A percentile compares a stretch with the other conserved stretches of the same genome.
These are phyloP conservation scores for Pollenia labialis DNA, from an alignment of 2,888 invertebrate genomes.

Conservation along the genomic window DNA sequence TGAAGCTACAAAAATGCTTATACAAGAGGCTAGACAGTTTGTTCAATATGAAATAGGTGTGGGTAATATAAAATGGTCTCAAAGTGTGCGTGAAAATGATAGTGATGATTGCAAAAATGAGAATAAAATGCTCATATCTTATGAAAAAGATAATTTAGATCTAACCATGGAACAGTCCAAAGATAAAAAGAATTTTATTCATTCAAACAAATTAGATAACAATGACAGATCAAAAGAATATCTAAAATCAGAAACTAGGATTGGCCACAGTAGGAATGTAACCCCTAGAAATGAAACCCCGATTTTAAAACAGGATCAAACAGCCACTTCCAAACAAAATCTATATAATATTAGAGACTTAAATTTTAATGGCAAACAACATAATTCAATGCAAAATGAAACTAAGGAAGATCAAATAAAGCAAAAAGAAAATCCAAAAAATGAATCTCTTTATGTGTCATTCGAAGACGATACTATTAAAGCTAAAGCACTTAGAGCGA, in stretches of 20 bases:
- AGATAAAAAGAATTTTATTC: constrained; percentile 7
- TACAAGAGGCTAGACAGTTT: constrained; percentile 90
- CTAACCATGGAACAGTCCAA: background rate
- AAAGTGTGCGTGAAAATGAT: constrained; percentile 18
- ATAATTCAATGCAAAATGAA: background rate
- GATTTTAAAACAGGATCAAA: background rate
- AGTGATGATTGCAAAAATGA: background rate
- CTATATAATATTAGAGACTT: background rate
- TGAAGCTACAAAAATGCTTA: constrained; percentile 92
- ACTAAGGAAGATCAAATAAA: background rate
- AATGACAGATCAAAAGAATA: background rate
- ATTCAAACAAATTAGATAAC: constrained; percentile 2
- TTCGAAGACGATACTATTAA: background rate
- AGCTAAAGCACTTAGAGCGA: background rate
- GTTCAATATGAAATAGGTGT: constrained; percentile 90
- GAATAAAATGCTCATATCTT: constrained; percentile 74
- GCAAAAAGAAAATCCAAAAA: background rate
- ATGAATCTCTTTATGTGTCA: constrained; percentile 10
- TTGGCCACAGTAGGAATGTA: background rate
- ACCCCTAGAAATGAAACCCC: background rate
- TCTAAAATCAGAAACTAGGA: background rate
- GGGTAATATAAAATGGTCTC: constrained; percentile 88
- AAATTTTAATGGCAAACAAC: background rate
- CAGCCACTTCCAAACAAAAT: background rate
- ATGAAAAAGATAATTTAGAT: constrained; percentile 68